These are phyloP conservation scores for Orthosia cruda DNA, from an alignment of 2,888 invertebrate genomes.

Conservation along the genomic window DNA sequence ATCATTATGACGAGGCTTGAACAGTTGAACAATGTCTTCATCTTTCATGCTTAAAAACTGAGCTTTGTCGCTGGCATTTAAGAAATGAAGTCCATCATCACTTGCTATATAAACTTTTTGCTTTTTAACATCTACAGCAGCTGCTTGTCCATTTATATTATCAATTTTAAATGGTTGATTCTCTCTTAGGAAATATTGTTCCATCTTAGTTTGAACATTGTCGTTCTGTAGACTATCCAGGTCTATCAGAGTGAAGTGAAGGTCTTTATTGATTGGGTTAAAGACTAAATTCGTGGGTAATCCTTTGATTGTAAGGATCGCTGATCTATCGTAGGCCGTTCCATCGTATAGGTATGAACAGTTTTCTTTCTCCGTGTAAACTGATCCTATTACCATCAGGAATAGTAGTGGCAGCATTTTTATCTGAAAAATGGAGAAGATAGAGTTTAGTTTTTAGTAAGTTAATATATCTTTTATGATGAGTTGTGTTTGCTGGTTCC, in stretches of 20 bases:
- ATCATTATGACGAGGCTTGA: constrained; percentile 79
- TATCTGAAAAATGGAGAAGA: constrained; percentile 63
- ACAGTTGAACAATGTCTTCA: constrained; percentile 87
- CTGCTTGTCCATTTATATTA: constrained; percentile 85
- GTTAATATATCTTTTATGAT: background rate
- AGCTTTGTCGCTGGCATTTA: constrained; percentile 82
- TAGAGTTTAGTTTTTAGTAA: constrained; percentile 25
- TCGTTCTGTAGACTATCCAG: constrained; percentile 86
- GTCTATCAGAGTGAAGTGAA: constrained; percentile 87
- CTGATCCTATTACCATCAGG: constrained; percentile 73
- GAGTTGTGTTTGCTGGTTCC: background rate
- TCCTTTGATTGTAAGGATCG: constrained; percentile 85
- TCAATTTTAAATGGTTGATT: constrained; percentile 83
- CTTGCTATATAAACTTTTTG: constrained; percentile 85
- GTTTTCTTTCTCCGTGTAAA: constrained; percentile 78
- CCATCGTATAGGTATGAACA: constrained; percentile 81
- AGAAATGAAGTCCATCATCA: constrained; percentile 82
- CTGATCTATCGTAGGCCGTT: constrained; percentile 76
- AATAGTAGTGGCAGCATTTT: constrained; percentile 82
- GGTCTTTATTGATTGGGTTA: constrained; percentile 80
- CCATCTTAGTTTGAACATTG: constrained; percentile 87
- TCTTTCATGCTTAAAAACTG: constrained; percentile 83
- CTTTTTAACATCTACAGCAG: constrained; percentile 82
- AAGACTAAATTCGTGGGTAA: constrained; percentile 86
- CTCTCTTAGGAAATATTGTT: constrained; percentile 84